These are phyloP conservation scores for Dasypogon diadema DNA, from an alignment of 2,888 invertebrate species.

Conservation along the genomic window DNA sequence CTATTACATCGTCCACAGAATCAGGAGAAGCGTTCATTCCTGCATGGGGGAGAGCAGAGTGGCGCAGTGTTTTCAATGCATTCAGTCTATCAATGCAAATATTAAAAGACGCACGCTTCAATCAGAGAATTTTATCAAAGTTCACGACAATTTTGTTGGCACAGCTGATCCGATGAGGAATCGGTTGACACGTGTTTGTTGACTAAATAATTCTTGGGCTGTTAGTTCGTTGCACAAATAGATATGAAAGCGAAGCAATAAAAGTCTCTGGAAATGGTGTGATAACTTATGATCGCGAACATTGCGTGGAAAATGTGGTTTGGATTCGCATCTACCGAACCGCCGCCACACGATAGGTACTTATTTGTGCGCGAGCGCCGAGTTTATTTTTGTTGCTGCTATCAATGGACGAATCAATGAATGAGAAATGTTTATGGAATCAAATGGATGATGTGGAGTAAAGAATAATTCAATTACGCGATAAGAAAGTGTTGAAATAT, in stretches of 20 bases:
- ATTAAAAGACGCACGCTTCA: neutral
- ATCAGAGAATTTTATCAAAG: slow-evolving; percentile 7
- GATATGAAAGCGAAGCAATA: neutral
- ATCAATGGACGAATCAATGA: slow-evolving; percentile 41
- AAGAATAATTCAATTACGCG: slow-evolving; percentile 37
- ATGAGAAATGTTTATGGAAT: slow-evolving; percentile 36
- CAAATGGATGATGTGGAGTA: slow-evolving; percentile 18
- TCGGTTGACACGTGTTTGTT: slow-evolving; percentile 11
- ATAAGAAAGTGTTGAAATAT: slow-evolving; percentile 31
- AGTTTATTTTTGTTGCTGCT: neutral
- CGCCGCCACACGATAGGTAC: neutral
- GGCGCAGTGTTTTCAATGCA: too few relatives aligned
- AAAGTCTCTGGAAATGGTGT: neutral
- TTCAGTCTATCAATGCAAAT: too few relatives aligned
- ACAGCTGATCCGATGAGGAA: neutral
- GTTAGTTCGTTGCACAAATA: neutral
- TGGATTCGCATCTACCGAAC: neutral
- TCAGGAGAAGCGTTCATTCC: too few relatives aligned
- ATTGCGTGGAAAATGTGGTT: too few relatives aligned
- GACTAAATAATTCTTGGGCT: neutral
- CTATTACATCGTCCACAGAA: too few relatives aligned
- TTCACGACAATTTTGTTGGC: slow-evolving; percentile 16
- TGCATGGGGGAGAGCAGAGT: too few relatives aligned
- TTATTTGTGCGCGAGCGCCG: neutral
- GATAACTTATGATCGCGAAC: neutral